Percentiles rank a stretch among this genome's conserved stretches.
These are phyloP conservation scores for Vanessa cardui DNA, from an alignment of 2,888 invertebrate genomes.

Conservation along the genomic window DNA sequence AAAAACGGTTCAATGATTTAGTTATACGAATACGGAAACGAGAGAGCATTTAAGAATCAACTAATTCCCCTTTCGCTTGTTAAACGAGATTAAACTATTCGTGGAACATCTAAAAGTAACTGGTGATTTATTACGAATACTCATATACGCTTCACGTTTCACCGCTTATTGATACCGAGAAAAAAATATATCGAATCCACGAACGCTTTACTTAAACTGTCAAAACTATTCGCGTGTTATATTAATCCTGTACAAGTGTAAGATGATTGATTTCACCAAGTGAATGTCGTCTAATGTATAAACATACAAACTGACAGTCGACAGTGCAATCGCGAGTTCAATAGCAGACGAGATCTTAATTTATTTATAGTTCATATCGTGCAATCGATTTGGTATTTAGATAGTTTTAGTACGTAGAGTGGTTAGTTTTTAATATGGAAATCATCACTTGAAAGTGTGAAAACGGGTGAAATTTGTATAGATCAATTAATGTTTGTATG, in stretches of 20 bases:
- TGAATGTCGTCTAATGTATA: no score
- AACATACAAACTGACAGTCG: no score
- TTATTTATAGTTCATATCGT: no score
- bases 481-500: no score
- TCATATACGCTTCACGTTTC: slow-evolving; percentile 60
- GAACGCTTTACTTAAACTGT: slow-evolving; percentile 23
- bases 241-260: neutral
- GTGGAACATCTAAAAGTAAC: slow-evolving; percentile 68
- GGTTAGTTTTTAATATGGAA: no score
- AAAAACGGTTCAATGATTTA: slow-evolving; percentile 30
- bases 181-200: slow-evolving; percentile 36
- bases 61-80: slow-evolving; percentile 67
- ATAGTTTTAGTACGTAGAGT: no score
- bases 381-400: no score
- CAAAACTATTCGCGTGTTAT: slow-evolving; percentile 8
- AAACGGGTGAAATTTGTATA: no score
- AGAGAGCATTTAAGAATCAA: slow-evolving; percentile 57
- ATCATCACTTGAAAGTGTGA: no score
- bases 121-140: slow-evolving; percentile 66
- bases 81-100: slow-evolving; percentile 70
- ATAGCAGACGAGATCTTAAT: no score
- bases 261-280: neutral
- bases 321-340: neutral
- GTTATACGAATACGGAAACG: slow-evolving; percentile 61
- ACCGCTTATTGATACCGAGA: slow-evolving; percentile 42